These are phyloP conservation scores for Philopedon plagiatum DNA, from an alignment of 2,888 invertebrate genomes.

Conservation along the genomic window DNA sequence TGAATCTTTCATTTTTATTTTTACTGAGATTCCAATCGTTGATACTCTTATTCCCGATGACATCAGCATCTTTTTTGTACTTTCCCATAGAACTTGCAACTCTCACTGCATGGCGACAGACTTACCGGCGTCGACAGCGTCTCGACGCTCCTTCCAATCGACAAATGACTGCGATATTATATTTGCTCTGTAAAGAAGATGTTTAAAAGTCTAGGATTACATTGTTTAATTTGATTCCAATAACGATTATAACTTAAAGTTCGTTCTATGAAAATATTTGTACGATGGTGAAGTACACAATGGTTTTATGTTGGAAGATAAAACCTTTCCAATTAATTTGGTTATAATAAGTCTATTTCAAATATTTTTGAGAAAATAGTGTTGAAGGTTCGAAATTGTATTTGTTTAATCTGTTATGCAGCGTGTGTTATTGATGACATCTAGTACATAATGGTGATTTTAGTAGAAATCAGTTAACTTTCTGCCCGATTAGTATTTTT, in stretches of 20 bases:
- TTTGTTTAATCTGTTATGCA: too few species aligned
- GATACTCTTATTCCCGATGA: background rate
- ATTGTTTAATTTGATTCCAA: background rate
- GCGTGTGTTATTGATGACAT: too few species aligned
- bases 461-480: too few species aligned
- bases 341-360: too few species aligned
- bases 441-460: too few species aligned
- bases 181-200: background rate
- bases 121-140: constrained; percentile 35
- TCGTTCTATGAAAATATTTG: background rate
- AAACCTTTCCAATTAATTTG: too few species aligned
- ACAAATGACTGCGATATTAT: constrained; percentile 9
- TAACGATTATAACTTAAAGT: background rate
- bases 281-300: too few species aligned
- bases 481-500: too few species aligned
- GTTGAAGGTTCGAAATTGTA: too few species aligned
- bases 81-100: background rate
- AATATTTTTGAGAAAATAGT: too few species aligned
- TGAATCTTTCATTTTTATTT: background rate
- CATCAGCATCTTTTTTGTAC: constrained; percentile 3
- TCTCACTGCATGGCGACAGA: constrained; percentile 38
- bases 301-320: too few species aligned
- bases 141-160: constrained; percentile 24
- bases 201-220: constrained; percentile 1
- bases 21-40: background rate